Base-by-base conservation (phyloP, 2,797 vertebrate genomes). In the Adelosebastes latens region DNA sequence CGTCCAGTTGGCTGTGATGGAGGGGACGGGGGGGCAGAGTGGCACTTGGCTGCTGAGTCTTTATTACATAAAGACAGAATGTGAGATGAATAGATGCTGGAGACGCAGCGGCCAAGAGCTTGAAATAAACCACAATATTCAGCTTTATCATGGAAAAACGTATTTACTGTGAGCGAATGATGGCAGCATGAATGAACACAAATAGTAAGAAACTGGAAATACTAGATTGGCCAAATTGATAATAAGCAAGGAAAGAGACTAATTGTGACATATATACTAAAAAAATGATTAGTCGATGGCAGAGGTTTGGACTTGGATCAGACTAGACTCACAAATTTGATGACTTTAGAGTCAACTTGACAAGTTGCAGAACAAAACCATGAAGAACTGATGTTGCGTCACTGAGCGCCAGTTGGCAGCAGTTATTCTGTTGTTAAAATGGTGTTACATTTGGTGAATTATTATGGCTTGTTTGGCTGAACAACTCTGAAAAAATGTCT, bases 1-100 rank as follows among this genome's bases (percentile, higher is more conserved):
- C 39, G n/a, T 90, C 84, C 88, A 84, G 82, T 87, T 74, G 82
- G 78, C 78, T 69, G 53, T 75, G 72, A 79, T 69, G 18, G 64
- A 42, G 52, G n/a, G 39, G 24, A 24, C 4, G 4, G 64, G 81
- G 59, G 52, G 72, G 32, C 39, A 46, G 69, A 81, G 60, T 46
- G 68, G 67, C 77, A 87, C 80, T 86, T 85, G 63, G 85, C 75
- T 81, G 81, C 69, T 80, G 52, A 58, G 65, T 59, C 70, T 49
- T 74, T 76, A 11, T 67, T 39, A 69, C 69, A 34, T 78, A 27
- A 78, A 75, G 39, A 76, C 14, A 71, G 65, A 81, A 81, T 72
- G 58, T 59, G 65, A 74, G 61, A 76, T 67, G 61, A 82, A 87
- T 66, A 55, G 79, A 88, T 65, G 80, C 14, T 42, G 61, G 29